Percentiles rank a stretch among this genome's conserved stretches.
Conservation (phyloP, 2,797 vertebrate species). For the Fistularia tabacaria region DNA sequence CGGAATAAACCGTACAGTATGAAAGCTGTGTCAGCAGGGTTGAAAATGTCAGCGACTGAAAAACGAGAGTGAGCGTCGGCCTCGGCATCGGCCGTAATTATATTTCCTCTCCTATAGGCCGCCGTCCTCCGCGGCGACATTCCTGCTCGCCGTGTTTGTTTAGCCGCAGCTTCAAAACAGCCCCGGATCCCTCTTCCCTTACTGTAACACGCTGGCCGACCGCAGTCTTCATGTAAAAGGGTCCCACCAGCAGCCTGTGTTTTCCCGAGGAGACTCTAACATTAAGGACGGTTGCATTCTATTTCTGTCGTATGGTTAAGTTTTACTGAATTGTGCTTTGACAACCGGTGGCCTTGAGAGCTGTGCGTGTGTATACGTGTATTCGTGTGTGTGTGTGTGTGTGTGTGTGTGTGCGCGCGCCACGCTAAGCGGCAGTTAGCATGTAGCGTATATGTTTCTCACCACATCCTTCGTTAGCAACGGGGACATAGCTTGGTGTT, state of each 20-base stretch:
- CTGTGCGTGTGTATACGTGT: slow-evolving; percentile 10
- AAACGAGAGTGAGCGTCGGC: slow-evolving; percentile 22
- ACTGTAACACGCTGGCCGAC: slow-evolving; percentile 51
- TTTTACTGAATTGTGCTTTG: slow-evolving; percentile 59
- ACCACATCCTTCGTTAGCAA: slow-evolving; percentile 64
- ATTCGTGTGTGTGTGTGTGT: slow-evolving; percentile 8
- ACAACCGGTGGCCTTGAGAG: slow-evolving; percentile 19
- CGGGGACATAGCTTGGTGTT: slow-evolving; percentile 59
- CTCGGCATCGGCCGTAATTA: slow-evolving; percentile 32
- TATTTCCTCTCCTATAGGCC: slow-evolving; percentile 24
- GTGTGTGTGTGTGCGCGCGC: slow-evolving; percentile 6
- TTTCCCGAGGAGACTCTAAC: slow-evolving; percentile 49
- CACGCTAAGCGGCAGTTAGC: slow-evolving; percentile 40
- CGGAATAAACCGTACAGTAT: too few relatives aligned
- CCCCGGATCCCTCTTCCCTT: slow-evolving; percentile 27
- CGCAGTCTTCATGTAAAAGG: slow-evolving; percentile 62
- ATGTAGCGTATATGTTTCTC: slow-evolving; percentile 52
- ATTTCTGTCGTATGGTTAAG: slow-evolving; percentile 64
- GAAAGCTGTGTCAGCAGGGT: too few relatives aligned
- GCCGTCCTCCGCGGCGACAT: too few relatives aligned
- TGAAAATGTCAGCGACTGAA: slow-evolving; percentile 1
- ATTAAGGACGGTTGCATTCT: slow-evolving; percentile 58
- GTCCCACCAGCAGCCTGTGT: slow-evolving; percentile 54
- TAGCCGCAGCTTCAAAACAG: slow-evolving; percentile 46
- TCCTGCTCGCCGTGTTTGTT: slow-evolving; percentile 54